Percentiles rank a stretch among this genome's conserved stretches.
These are phyloP conservation scores for Epicampocera succincta DNA, from an alignment of 2,888 invertebrate genomes.

Conservation along the genomic window DNA sequence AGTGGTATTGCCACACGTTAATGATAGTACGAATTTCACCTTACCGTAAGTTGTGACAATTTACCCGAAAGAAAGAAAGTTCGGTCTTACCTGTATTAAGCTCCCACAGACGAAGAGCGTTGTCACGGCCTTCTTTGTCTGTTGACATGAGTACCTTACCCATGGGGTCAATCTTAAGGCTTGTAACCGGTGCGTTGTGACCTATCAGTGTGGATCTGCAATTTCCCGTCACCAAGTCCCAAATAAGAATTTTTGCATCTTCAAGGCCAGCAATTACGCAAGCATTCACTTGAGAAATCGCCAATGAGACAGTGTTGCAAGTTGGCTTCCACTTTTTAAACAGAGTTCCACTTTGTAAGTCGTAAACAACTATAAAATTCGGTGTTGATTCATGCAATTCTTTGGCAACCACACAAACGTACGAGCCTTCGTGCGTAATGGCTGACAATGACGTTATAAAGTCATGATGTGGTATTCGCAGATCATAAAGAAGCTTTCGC, in stretches of 20 bases:
- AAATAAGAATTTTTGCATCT: slow-evolving; percentile 91
- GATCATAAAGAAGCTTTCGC: slow-evolving; percentile 91
- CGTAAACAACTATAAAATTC: slow-evolving; percentile 95
- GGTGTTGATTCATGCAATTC: slow-evolving; percentile 90
- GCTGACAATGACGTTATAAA: slow-evolving; percentile 92
- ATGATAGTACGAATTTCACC: too few relatives aligned
- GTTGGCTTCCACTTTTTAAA: slow-evolving; percentile 96
- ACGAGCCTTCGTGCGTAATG: slow-evolving; percentile 91
- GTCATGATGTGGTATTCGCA: slow-evolving; percentile 94
- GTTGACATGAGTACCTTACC: slow-evolving; percentile 89
- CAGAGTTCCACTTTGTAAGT: slow-evolving; percentile 93
- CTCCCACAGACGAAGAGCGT: slow-evolving; percentile 91
- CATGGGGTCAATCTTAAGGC: slow-evolving; percentile 87
- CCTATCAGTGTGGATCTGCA: slow-evolving; percentile 89
- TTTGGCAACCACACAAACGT: slow-evolving; percentile 87
- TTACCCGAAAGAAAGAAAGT: too few relatives aligned
- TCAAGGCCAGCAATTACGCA: slow-evolving; percentile 92
- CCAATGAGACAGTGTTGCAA: slow-evolving; percentile 91
- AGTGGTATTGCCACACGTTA: too few relatives aligned
- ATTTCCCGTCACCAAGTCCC: slow-evolving; percentile 93
- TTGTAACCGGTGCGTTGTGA: slow-evolving; percentile 89
- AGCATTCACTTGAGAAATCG: slow-evolving; percentile 91
- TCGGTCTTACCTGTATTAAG: slow-evolving; percentile 86
- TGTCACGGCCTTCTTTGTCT: slow-evolving; percentile 87
- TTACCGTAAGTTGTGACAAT: too few relatives aligned